Evolutionary conservation across 1,140 invertebrate genomes (phyloP), one percentile per base, ranked within the genome.

Genomic region (Brachionus paranguensis): DNA sequence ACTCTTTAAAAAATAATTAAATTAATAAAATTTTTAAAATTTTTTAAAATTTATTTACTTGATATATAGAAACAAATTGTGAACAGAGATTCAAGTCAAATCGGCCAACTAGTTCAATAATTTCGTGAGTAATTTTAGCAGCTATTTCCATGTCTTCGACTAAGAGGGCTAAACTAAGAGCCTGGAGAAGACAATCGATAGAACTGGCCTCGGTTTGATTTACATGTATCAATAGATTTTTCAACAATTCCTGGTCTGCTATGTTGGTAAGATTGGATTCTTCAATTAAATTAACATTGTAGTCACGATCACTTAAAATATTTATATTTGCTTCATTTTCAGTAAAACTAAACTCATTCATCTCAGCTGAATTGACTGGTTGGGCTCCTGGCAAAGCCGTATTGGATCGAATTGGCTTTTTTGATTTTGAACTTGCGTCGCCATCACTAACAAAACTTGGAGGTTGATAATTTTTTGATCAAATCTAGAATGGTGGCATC

Each of bases 81-180:
- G 78, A 81, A 33, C 78, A 64, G 8, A 68, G 11, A 45, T 81
- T 60, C 5, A 68, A 14, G 29, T 81, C 78, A 45, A 68, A 64
- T 81, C 37, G 53, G 17, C 78, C 78, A 45, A 64, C 33, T 45
- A 60, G 27, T 45, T 81, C 78, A 33, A 81, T 60, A 45, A 81
- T 17, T 68, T 81, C 78, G 17, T 68, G 45, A 14, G n/a, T n/a
- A 64, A 81, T 47, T 45, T 33, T 68, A 17, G 33, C 17, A 20
- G 33, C 64, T n/a, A 14, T 64, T 64, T 81, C 7, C 20, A 70
- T 68, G 41, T 83, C 81, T 53, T 83, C 60, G 37, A 70, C 29
- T 1, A 8, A 12, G 6, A 83, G 53, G 29, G 81, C 60, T 10
- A 83, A 53, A 27, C 68, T 68, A 5, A 70, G 33, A 37, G 81